Evolutionary conservation across 2,113 vertebrate species (phyloP), one percentile per base, ranked within the genome.

Genomic region (Xenotilapia flavipinnis): DNA sequence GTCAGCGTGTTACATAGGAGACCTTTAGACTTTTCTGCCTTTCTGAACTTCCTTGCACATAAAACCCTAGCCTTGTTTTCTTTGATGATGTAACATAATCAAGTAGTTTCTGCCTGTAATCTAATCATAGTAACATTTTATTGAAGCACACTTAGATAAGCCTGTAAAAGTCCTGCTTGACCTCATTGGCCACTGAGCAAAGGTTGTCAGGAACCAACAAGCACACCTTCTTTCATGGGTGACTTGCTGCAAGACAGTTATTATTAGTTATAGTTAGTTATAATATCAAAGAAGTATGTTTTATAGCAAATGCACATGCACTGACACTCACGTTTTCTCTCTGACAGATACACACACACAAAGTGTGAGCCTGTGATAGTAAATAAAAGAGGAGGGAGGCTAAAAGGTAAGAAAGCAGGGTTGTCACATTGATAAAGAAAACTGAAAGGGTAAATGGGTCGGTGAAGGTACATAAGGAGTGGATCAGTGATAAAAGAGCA

Each of bases 1-100:
- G 91, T 92, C 89, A 89, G 89, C 38, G 14, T 3, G 3, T 87
- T 83, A 68, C 60, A 17, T 42, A 82, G 91, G 70, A 17, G 79
- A 80, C 80, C 90, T 87, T 93, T 84, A 89, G 86, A 90, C 90
- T 87, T 77, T 45, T 62, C 68, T 17, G 38, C 65, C 70, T 28
- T 49, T 26, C 10, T 31, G n/a, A 31, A 26, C 31, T 7, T 7
- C 26, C 36, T 19, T 1, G 1, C 40, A 81, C 62, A 23, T 36
- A 51, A 79, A 87, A 47, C 68, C 70, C 53, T n/a, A 83, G 9
- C 15, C 4, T 42, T 83, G 82, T 81, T 60, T 79, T 81, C 60
- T 42, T 56, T 58, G 73, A 86, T 56, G 81, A 14, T 17, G 45
- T 56, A 86, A 83, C 38, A 14, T 75, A 38, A 81, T 89, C 68